These are phyloP conservation scores for Leptinotarsa defecta DNA, from an alignment of 1,140 invertebrate genomes.

Conservation along the genomic window DNA sequence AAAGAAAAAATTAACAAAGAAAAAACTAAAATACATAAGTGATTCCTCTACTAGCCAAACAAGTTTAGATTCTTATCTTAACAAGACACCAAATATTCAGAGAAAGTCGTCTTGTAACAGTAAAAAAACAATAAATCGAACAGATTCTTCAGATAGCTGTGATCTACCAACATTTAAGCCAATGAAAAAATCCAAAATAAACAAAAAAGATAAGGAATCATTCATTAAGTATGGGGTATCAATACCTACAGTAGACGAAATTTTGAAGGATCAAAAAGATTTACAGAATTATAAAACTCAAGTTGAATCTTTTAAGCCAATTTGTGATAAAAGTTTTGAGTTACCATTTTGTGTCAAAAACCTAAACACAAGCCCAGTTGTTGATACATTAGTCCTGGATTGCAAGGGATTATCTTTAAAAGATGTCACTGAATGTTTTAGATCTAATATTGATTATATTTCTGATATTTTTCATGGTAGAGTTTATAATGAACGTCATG, in stretches of 20 bases:
- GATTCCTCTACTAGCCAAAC: neutral
- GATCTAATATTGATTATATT: constrained; percentile 28
- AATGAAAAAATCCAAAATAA: constrained; percentile 15
- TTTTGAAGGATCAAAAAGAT: constrained; percentile 33
- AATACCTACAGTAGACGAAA: constrained; percentile 37
- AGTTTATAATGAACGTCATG: constrained; percentile 34
- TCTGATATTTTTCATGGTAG: constrained; percentile 35
- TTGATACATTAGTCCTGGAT: constrained; percentile 27
- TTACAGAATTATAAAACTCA: constrained; percentile 30
- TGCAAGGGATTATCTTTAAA: constrained; percentile 40
- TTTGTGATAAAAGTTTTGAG: constrained; percentile 19
- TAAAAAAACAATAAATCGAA: neutral
- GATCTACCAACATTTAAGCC: constrained; percentile 25
- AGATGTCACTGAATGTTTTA: constrained; percentile 33
- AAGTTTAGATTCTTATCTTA: neutral
- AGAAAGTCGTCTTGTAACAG: neutral
- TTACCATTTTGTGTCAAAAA: constrained; percentile 14
- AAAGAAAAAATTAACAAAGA: neutral
- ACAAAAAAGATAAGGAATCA: constrained; percentile 12
- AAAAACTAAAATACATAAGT: no score
- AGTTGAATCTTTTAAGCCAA: constrained; percentile 26
- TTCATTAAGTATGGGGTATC: constrained; percentile 39
- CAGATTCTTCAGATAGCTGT: constrained; percentile 20
- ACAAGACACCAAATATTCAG: neutral
- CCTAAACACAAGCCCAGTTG: neutral